phyloP scores from a whole-genome alignment of 2,888 invertebrate species.

The Aleiodes alternator region DNA sequence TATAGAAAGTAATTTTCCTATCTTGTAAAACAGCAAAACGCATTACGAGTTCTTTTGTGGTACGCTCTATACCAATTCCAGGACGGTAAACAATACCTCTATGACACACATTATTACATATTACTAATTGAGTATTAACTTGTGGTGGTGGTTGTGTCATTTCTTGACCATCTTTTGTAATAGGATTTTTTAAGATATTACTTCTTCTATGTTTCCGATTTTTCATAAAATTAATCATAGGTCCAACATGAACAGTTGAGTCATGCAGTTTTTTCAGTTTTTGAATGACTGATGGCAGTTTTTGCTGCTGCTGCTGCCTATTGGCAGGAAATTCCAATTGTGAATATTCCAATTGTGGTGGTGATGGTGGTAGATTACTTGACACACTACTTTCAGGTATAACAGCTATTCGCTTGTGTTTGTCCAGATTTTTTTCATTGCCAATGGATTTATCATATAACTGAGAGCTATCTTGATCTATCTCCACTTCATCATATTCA shows the following conservation, averaged over 20 bases:
- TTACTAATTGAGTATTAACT: slow-evolving; percentile 73
- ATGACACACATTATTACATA: slow-evolving; percentile 76
- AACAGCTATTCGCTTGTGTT: slow-evolving; percentile 71
- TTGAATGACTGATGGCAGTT: slow-evolving; percentile 61
- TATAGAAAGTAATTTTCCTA: slow-evolving; percentile 84
- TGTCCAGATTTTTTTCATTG: slow-evolving; percentile 63
- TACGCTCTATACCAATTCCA: slow-evolving; percentile 74
- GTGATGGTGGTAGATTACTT: slow-evolving; percentile 51
- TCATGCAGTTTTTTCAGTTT: slow-evolving; percentile 66
- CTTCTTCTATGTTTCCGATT: slow-evolving; percentile 58
- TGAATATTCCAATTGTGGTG: slow-evolving; percentile 48
- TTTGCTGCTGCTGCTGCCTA: too few species aligned
- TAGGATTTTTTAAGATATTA: slow-evolving; percentile 52
- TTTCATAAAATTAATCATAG: slow-evolving; percentile 68
- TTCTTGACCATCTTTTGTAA: slow-evolving; percentile 47
- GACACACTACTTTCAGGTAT: slow-evolving; percentile 62
- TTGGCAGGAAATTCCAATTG: slow-evolving; percentile 31
- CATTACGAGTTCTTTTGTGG: slow-evolving; percentile 84
- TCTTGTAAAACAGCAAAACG: slow-evolving; percentile 80
- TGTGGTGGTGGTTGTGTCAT: slow-evolving; percentile 76
- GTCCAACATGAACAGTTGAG: slow-evolving; percentile 64
- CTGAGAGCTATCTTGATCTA: too few species aligned
- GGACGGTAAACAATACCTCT: slow-evolving; percentile 79
- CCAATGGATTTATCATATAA: too few species aligned
- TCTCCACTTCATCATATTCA: slow-evolving; percentile 72